Base-by-base conservation (phyloP, 2,113 vertebrate genomes). In the Myotis lucifugus region DNA sequence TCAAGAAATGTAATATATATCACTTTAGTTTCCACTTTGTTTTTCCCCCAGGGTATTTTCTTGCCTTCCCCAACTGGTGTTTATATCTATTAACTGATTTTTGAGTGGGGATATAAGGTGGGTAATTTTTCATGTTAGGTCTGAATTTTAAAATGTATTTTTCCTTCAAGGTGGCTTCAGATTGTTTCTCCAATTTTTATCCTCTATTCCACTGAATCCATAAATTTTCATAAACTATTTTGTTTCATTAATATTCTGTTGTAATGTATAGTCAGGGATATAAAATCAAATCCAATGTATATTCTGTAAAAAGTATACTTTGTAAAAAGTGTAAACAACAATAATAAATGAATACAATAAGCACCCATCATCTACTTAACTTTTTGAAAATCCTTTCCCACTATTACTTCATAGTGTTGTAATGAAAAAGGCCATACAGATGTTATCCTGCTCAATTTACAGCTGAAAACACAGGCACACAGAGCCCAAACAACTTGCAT, bases 121-220 rank as follows among this genome's bases (percentile, higher is more conserved):
- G 40, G 34, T 92, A 77, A 82, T 88, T 96, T 84, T 92, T 85
- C 67, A 91, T 7, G 42, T 46, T 83, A 94, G 88, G 46, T 76
- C 25, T 83, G 69, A 95, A 88, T 92, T 94, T 92, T 69, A 90
- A 81, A 78, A 85, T 37, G n/a, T 66, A 82, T 92, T 95, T 95
- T 95, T 74, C 88, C 73, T 83, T 86, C 14, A 54, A 50, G 48
- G 7, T 92, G 32, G 48, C 56, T 92, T 96, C 9, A 64, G n/a
- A 85, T 21, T 74, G 29, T 85, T 85, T 61, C 59, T 92, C 64
- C 27, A 72, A 66, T 84, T 92, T 64, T 84, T 84, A 85, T 42
- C 19, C 27, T 82, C 18, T 48, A 37, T 15, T 90, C 46, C 11
- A 54, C 4, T 46, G 61, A 94, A 88, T 72, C 34, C 37, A 70